Base-by-base conservation (phyloP, 2,888 invertebrate species). In the Venustoraphidia nigricollis region DNA sequence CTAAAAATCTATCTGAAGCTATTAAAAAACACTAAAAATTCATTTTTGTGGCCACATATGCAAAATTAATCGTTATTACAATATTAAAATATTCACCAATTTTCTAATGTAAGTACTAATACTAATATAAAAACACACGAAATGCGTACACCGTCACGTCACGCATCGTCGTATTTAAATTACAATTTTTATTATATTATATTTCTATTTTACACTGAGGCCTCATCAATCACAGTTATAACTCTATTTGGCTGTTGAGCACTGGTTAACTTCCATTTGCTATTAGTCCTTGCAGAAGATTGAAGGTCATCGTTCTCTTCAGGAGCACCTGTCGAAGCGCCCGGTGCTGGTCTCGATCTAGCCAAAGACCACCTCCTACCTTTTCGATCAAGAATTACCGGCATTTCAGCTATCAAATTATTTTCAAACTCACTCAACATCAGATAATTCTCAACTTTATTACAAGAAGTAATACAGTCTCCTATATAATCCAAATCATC, bases 381-480 rank as follows among this genome's bases (percentile, higher is more conserved):
- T 52, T 79, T 79, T 41, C 82, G 73, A 62, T 84, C 84, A 66
- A 80, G 74, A 58, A 83, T 70, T 57, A 79, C 79, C 14, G 84
- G 84, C 68, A 83, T 73, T 63, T 85, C 85, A 2, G 84, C 83
- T 59, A 83, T 84, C 50, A 87, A 68, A 64, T 87, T 87, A 68
- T 87, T 87, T 64, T 88, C 87, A 65, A 85, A 87, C 65, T 88
- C 88, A 59, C 85, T 85, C 53, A 87, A 73, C 85, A 88, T 86
- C 58, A 88, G 69, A 64, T 85, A 87, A 68, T 87, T 86, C 65
- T 88, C 87, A 54, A 87, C 81, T 74, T 86, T 86, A 70, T 86
- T 85, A 67, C 86, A 87, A 53, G 85, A 85, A 55, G 86, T 86
- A 64, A 87, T 86, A 65, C 85, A 85, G 64, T 86, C 85, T 48